phyloP scores from a whole-genome alignment of 2,797 vertebrate species.

The Muscicapa striata region DNA sequence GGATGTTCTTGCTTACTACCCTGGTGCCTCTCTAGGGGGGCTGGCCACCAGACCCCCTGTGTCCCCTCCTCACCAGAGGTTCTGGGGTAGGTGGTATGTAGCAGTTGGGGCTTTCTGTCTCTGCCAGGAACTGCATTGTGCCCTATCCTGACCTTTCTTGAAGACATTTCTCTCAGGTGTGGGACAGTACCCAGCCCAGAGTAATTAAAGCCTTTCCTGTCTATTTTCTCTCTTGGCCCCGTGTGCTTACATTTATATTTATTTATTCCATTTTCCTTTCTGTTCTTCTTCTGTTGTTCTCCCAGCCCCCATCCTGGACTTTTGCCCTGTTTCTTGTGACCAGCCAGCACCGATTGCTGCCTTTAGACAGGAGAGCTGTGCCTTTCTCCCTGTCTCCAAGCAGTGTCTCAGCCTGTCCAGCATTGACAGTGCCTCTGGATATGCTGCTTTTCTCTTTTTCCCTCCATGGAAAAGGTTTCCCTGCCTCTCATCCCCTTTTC shows the following conservation, averaged over 20 bases:
- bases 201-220: slow-evolving; percentile 20
- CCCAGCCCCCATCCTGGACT: neutral
- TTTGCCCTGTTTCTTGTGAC: neutral
- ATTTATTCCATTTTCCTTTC: slow-evolving; percentile 43
- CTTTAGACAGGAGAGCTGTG: neutral
- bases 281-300: neutral
- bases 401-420: neutral
- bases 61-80: neutral
- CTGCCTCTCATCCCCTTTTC: neutral
- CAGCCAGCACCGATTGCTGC: neutral
- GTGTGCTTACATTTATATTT: slow-evolving; percentile 25
- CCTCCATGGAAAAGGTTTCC: neutral
- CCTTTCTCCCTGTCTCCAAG: neutral
- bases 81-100: rapidly evolving
- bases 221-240: neutral
- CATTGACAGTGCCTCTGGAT: neutral
- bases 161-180: neutral
- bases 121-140: neutral
- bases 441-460: neutral
- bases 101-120: neutral
- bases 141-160: neutral
- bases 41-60: rapidly evolving
- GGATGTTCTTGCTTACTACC: neutral
- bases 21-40: neutral
- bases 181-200: neutral